These are phyloP conservation scores for Calvadosia cruxmelitensis DNA, from an alignment of 30 jellyfish, hydroid and myxozoan species.

Conservation along the genomic window DNA sequence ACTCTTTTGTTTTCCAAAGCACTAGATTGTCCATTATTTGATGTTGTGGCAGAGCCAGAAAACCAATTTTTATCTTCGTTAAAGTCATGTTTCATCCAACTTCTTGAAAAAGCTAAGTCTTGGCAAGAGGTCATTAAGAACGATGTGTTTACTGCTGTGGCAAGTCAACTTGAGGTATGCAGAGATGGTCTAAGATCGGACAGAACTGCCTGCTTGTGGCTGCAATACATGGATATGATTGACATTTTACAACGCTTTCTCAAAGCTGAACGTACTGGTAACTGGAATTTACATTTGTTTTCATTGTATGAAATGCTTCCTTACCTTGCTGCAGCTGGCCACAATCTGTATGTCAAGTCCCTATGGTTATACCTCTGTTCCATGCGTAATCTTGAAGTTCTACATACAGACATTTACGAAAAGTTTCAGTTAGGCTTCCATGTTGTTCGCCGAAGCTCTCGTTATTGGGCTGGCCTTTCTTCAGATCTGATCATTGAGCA, in stretches of 20 bases:
- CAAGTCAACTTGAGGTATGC: too few relatives aligned
- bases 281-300: conserved; percentile 21
- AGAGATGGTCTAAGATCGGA: conserved; percentile 5
- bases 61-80: too few relatives aligned
- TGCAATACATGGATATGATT: conserved; percentile 17
- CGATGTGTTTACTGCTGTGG: too few relatives aligned
- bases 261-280: conserved; percentile 27
- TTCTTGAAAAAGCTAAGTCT: too few relatives aligned
- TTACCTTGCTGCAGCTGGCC: conserved; percentile 43
- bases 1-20: conserved; percentile 19
- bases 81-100: too few relatives aligned
- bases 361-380: conserved; percentile 25
- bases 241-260: conserved; percentile 10
- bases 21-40: too few relatives aligned
- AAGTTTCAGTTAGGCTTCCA: conserved; percentile 15
- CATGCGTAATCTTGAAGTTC: conserved; percentile 21
- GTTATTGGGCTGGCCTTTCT: conserved; percentile 47
- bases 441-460: conserved; percentile 7
- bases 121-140: too few relatives aligned
- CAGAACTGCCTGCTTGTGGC: conserved; percentile 17
- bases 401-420: conserved; percentile 19
- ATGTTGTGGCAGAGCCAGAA: too few relatives aligned
- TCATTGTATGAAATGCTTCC: conserved; percentile 15
- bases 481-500: conserved; percentile 41
- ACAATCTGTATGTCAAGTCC: conserved; percentile 30